Conservation (phyloP, 2,888 invertebrate species). For the Theristus sp. region DNA sequence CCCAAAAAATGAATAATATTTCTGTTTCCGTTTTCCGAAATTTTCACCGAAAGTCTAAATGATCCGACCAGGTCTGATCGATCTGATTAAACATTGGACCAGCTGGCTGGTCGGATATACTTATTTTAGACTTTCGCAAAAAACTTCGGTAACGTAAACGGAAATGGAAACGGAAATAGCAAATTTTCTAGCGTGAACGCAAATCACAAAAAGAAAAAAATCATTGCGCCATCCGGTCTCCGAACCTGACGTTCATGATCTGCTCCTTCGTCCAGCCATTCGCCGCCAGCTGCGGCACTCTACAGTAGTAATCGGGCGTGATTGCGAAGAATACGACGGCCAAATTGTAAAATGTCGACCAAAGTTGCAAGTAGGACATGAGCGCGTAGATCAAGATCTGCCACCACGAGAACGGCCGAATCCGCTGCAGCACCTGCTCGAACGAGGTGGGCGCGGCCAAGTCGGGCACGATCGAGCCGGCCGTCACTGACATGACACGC, state of each 20-base stretch:
- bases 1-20: no score
- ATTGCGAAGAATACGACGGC: not conserved
- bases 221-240: not conserved
- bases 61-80: not conserved
- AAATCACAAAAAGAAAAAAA: not conserved
- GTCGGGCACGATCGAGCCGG: no score
- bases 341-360: not conserved
- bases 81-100: no score
- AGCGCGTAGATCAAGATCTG: not conserved
- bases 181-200: no score
- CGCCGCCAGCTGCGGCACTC: not conserved
- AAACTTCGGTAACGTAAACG: not conserved
- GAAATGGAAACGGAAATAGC: no score
- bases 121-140: not conserved
- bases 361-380: not conserved
- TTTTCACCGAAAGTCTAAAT: no score
- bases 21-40: no score
- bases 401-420: not conserved
- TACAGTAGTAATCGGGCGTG: not conserved
- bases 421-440: not conserved
- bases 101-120: no score
- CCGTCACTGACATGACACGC: no score
- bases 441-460: not conserved
- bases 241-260: not conserved
- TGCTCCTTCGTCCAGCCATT: not conserved